Conservation (phyloP, 2,797 vertebrate species). For the Galago senegalensis region DNA sequence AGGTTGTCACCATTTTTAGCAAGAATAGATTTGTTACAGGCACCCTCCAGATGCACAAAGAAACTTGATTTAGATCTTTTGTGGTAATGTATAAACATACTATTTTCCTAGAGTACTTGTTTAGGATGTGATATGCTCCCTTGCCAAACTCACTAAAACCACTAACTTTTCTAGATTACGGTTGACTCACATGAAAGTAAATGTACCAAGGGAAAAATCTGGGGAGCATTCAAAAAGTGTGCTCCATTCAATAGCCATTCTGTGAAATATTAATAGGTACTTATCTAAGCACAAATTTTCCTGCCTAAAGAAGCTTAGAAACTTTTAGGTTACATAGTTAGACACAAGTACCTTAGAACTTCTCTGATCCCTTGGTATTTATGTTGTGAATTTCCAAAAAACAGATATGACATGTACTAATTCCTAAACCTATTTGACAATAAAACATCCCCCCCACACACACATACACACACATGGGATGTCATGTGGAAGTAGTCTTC, state of each 20-base stretch:
- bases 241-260: background rate
- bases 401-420: background rate
- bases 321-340: background rate
- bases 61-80: background rate
- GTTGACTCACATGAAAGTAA: background rate
- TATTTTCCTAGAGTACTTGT: background rate
- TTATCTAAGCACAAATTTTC: background rate
- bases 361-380: background rate
- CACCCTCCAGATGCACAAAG: background rate
- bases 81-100: background rate
- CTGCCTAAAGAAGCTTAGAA: background rate
- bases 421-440: background rate
- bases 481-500: background rate
- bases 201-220: background rate
- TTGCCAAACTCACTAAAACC: constrained; percentile 28
- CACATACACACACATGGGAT: background rate
- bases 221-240: background rate
- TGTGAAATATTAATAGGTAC: background rate
- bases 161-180: background rate
- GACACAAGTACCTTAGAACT: background rate
- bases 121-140: background rate
- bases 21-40: background rate
- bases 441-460: background rate
- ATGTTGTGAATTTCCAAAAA: background rate
- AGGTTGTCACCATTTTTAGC: background rate